A percentile compares a stretch with the other conserved stretches of the same genome.
Conservation (phyloP, 2,888 invertebrate genomes). For the Thera britannica region DNA sequence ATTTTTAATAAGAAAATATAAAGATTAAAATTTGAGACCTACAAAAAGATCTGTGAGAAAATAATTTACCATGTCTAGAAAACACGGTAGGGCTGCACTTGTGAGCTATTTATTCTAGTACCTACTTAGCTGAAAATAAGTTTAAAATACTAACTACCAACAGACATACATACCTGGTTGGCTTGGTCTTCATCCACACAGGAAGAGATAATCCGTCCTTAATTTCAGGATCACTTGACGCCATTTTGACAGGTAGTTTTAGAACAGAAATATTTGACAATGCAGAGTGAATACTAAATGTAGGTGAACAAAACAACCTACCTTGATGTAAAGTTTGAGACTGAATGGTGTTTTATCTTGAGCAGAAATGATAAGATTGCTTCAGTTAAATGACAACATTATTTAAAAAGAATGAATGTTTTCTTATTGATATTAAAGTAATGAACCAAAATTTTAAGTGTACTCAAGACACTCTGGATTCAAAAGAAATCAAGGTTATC, state of each 20-base stretch:
- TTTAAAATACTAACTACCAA: not conserved
- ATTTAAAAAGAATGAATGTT: conserved; percentile 38
- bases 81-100: too few relatives aligned
- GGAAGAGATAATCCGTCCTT: conserved; percentile 87
- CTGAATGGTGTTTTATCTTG: conserved; percentile 70
- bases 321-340: conserved; percentile 50
- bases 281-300: conserved; percentile 26
- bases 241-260: conserved; percentile 56
- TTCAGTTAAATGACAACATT: conserved; percentile 61
- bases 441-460: conserved; percentile 37
- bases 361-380: conserved; percentile 80
- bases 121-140: too few relatives aligned
- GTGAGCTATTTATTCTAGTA: too few relatives aligned
- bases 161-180: conserved; percentile 71
- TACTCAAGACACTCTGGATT: conserved; percentile 73
- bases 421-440: conserved; percentile 44
- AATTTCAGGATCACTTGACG: conserved; percentile 84
- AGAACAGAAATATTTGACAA: conserved; percentile 29
- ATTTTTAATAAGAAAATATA: too few relatives aligned
- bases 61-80: too few relatives aligned
- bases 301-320: conserved; percentile 49
- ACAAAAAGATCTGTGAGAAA: too few relatives aligned
- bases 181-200: conserved; percentile 90
- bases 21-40: too few relatives aligned
- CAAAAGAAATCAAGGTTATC: conserved; percentile 64